Evolutionary conservation across 2,888 invertebrate species (phyloP), one percentile per base, ranked within the genome.

Genomic region (Pristionchus japonicus): DNA sequence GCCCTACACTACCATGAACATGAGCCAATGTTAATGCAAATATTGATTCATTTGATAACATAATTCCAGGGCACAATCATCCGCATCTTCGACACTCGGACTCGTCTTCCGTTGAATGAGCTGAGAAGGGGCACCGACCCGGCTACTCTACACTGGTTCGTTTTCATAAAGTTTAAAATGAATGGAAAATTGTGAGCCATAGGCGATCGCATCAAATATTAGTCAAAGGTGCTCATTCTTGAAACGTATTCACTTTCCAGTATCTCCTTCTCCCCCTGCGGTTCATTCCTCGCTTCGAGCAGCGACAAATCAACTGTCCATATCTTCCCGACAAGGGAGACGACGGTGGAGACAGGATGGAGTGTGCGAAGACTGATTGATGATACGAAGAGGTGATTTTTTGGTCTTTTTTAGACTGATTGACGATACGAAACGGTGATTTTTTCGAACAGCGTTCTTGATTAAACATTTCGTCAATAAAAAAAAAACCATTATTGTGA

Each of bases 271-370:
- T 97, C 97, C 95, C 95, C 96, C 91, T 96, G 96, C 93, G 97
- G 97, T 0, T 96, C 97, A 92, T 96, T 96, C 93, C 95, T 97
- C 89, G 97, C 97, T 95, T 97, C 97, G 94, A 97, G 97, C 90
- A 97, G 97, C 95, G 97, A 97, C 95, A 97, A 97, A 95, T 97
- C 97, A 93, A 97, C 97, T 80, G 96, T 97, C 89, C 97, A 97
- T 95, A 97, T 97, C 95, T 97, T 97, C 96, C 96, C 97, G 57
- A 95, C 97, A 20, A 96, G 96, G 94, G 96, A 97, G 93, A 96
- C 96, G 43, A 96, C 96, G 92, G 97, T 97, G 95, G 96, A 96
- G 90, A 95, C n/a, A 20, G 34, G 77, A 0, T 40, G 40, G 47
- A 52, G 57, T 17, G 13, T 57, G 43, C 57, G 37, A 31, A 87